Percentiles rank a stretch among this genome's conserved stretches.
Evolutionary conservation across 2,888 invertebrate genomes (phyloP).

Genomic region (Miltochrista miniata): DNA sequence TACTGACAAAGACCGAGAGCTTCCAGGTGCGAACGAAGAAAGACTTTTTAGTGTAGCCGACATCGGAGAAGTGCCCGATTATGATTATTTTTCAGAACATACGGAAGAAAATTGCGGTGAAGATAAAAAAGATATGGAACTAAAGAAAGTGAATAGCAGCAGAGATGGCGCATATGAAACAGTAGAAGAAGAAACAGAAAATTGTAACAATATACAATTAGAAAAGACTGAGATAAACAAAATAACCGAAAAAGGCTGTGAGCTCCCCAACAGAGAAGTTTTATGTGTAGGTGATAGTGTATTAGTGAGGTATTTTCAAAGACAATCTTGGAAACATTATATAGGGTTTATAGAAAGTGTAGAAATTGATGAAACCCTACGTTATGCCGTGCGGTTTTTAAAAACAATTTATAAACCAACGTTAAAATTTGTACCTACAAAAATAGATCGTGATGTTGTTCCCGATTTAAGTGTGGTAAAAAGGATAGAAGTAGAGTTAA

Average conservation of each 20-base stretch:
- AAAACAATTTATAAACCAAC: conserved; percentile 9
- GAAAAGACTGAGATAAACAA: conserved; percentile 4
- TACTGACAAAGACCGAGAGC: no score
- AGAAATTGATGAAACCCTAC: conserved; percentile 5
- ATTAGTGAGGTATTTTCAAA: conserved; percentile 13
- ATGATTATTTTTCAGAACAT: no score
- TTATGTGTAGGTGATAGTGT: conserved; percentile 9
- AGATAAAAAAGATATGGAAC: no score
- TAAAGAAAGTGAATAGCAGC: conserved; percentile 1
- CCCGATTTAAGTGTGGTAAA: conserved; percentile 7
- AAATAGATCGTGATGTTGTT: conserved; percentile 9
- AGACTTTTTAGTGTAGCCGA: no score
- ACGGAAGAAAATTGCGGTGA: no score
- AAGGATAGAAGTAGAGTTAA: conserved; percentile 5
- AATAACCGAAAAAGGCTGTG: conserved; percentile 7
- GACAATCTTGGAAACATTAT: conserved; percentile 12
- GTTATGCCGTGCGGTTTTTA: conserved; percentile 4
- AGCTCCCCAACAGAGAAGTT: conserved; percentile 2
- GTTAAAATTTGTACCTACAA: conserved; percentile 8
- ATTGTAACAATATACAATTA: conserved; percentile 2
- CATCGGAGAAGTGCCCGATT: no score
- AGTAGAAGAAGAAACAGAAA: conserved; percentile 7
- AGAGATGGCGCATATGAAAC: conserved; percentile 6
- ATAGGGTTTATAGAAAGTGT: conserved; percentile 11
- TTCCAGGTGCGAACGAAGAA: no score